A percentile compares a stretch with the other conserved stretches of the same genome.
Evolutionary conservation across 2,797 vertebrate genomes (phyloP).

Genomic region (Chelidonichthys spinosus): DNA sequence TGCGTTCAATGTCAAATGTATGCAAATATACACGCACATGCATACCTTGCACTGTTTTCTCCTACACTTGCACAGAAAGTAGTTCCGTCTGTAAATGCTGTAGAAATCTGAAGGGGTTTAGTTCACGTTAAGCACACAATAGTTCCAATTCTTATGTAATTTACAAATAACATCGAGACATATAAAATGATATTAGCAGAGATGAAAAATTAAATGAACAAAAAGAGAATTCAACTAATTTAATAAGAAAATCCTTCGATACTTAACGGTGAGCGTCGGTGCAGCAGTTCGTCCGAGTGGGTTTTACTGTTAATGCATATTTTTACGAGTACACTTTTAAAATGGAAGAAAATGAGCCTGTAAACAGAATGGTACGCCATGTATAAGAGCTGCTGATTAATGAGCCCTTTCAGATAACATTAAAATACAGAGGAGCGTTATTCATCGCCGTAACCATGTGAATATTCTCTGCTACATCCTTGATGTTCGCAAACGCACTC

Average conservation of each 20-base stretch:
- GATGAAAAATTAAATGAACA: background rate
- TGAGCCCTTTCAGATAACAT: slow-evolving; percentile 17
- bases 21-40: slow-evolving; percentile 19
- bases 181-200: background rate
- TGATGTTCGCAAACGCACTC: slow-evolving; percentile 32
- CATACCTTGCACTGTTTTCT: slow-evolving; percentile 1
- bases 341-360: slow-evolving; percentile 30
- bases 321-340: slow-evolving; percentile 17
- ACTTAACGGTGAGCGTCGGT: background rate
- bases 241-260: background rate
- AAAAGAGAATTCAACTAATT: background rate
- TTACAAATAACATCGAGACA: background rate
- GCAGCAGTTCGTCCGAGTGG: background rate
- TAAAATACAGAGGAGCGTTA: slow-evolving; percentile 30
- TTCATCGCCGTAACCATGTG: slow-evolving; percentile 36
- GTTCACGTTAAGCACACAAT: background rate
- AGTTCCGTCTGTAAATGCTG: background rate
- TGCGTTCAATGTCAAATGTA: slow-evolving; percentile 18
- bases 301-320: slow-evolving; percentile 3
- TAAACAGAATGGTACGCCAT: slow-evolving; percentile 9
- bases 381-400: slow-evolving; percentile 37
- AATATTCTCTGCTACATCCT: slow-evolving; percentile 47
- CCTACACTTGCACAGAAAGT: background rate
- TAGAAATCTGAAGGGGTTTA: background rate
- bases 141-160: slow-evolving; percentile 10